phyloP scores from a whole-genome alignment of 2,888 invertebrate genomes.

The Lasioglossum calceatum region DNA sequence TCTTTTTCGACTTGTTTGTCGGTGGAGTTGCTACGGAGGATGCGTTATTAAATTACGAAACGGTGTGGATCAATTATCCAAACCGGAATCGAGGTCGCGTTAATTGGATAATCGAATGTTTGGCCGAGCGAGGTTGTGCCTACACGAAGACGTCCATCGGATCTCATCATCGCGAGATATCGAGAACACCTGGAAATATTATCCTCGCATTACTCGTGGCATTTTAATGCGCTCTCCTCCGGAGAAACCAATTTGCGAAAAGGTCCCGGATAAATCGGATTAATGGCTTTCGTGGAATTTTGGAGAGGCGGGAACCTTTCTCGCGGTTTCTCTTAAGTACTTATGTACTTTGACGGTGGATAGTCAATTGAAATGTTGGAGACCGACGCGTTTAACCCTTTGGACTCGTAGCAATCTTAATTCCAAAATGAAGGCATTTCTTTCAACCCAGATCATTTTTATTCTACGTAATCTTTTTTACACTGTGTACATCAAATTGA shows the following conservation, averaged over 20 bases:
- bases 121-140: background rate
- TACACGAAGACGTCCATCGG: background rate
- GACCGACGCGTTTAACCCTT: background rate
- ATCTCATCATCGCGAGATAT: background rate
- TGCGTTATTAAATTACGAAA: slow-evolving; percentile 2
- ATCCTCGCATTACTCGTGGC: background rate
- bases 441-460: no score
- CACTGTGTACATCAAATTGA: no score
- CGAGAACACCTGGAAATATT: background rate
- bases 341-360: background rate
- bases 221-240: background rate
- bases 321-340: background rate
- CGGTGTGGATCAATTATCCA: background rate
- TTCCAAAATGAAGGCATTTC: no score
- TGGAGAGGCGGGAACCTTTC: background rate
- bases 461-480: no score
- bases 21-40: background rate
- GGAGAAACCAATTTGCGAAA: background rate
- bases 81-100: background rate
- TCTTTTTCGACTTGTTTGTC: background rate
- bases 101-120: slow-evolving; percentile 23
- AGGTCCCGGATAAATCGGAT: background rate
- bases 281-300: background rate
- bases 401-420: no score
- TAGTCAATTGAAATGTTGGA: background rate